A percentile compares a stretch with the other conserved stretches of the same genome.
phyloP scores from a whole-genome alignment of 1,140 invertebrate species.

The Aphidius ervi region DNA sequence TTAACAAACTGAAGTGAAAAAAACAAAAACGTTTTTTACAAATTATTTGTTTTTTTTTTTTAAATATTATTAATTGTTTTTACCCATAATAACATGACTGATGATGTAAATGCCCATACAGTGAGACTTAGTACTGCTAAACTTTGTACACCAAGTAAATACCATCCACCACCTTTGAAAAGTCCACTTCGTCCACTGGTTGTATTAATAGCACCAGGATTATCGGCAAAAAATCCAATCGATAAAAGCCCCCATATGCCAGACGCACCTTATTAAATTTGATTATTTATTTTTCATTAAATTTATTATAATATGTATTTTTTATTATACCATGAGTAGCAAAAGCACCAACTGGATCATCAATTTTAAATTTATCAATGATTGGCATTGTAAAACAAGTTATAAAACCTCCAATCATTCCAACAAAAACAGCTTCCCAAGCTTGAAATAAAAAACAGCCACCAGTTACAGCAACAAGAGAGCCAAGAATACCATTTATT shows the following conservation, averaged over 20 bases:
- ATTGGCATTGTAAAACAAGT: conserved; percentile 67
- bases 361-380: conserved; percentile 72
- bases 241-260: conserved; percentile 74
- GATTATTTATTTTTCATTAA: not conserved
- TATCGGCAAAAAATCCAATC: conserved; percentile 86
- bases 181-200: conserved; percentile 74
- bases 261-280: conserved; percentile 42
- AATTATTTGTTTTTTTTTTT: conserved; percentile 4
- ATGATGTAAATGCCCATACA: conserved; percentile 69
- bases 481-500: conserved; percentile 84
- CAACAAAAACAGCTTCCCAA: conserved; percentile 83
- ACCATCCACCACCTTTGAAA: conserved; percentile 82
- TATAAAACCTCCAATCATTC: conserved; percentile 71
- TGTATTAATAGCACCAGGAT: conserved; percentile 73
- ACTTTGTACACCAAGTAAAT: conserved; percentile 78
- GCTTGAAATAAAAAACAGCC: conserved; percentile 83
- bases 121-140: conserved; percentile 67
- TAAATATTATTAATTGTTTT: conserved; percentile 16
- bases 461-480: conserved; percentile 82
- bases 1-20: conserved; percentile 59
- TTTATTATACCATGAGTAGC: conserved; percentile 70
- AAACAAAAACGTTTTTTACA: conserved; percentile 13
- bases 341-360: conserved; percentile 88
- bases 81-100: conserved; percentile 67
- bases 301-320: not conserved